Conservation (phyloP, 1,140 invertebrate genomes). For the Sminthurides bifidus region DNA sequence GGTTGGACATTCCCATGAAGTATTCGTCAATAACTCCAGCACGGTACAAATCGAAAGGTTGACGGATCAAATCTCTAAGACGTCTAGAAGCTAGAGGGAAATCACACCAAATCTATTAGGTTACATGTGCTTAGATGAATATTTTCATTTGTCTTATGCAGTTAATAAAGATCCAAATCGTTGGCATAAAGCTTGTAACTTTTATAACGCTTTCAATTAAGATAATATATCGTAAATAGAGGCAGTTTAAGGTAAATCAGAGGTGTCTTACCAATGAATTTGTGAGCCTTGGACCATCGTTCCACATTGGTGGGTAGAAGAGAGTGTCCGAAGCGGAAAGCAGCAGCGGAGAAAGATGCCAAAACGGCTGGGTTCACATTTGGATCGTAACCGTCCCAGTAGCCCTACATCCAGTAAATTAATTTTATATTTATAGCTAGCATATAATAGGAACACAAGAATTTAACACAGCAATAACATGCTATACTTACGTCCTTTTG, state of each 20-base stretch:
- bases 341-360: conserved; percentile 39
- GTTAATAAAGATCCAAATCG: not conserved
- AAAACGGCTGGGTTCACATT: conserved; percentile 38
- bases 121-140: not conserved
- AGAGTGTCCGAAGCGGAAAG: conserved; percentile 44
- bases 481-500: conserved; percentile 55
- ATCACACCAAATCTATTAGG: not conserved
- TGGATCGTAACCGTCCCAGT: conserved; percentile 47
- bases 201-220: no score
- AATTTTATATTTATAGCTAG: not conserved
- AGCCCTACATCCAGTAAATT: conserved; percentile 33
- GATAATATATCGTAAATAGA: no score
- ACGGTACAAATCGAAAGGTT: conserved; percentile 43
- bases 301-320: conserved; percentile 42
- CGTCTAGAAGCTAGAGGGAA: conserved; percentile 37
- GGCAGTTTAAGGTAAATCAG: no score
- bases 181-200: no score
- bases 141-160: not conserved
- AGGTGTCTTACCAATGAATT: conserved; percentile 39
- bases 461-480: not conserved
- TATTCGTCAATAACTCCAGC: conserved; percentile 42
- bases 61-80: conserved; percentile 39
- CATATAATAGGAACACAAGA: not conserved
- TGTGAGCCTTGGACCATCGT: conserved; percentile 42
- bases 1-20: conserved; percentile 42